Evolutionary conservation across 2,888 invertebrate species (phyloP), one percentile per base, ranked within the genome.

Genomic region (Melanophora roralis): DNA sequence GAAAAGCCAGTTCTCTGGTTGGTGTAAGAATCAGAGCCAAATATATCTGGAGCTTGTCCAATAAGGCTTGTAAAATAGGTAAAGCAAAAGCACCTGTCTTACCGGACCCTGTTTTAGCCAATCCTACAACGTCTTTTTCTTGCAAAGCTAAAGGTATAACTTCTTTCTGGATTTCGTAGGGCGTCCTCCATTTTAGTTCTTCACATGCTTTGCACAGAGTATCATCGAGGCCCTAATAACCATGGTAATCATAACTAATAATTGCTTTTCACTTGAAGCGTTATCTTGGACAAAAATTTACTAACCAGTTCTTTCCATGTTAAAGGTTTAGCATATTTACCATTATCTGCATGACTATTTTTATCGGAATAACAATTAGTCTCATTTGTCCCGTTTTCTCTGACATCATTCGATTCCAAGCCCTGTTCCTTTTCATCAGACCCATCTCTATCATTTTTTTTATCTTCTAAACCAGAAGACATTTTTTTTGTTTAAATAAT

Each of bases 81-180:
- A 99, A 89, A 0, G 98, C 98, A 91, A 99, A 99, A 0, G 99
- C 98, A 5, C 96, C 99, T 0, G 99, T 99, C 91, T 99, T 99
- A 1, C 96, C 86, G 92, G 90, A 83, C 92, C 96, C 96, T 74
- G 94, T 96, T 84, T 98, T 98, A 84, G 93, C 92, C 68, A 94
- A 88, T 0, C 93, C 91, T 71, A 92, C 91, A 2, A 91, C 89
- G 84, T 94, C 94, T 88, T 93, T 94, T 89, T 98, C 98, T 91
- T 95, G 92, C 43, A 99, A 89, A 0, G 98, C 97, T 1, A 97
- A 90, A 0, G 99, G 99, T 85, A 99, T 95, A 0, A 99, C 93
- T 91, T 99, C 98, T 79, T 92, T 93, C 89, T 99, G 99, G 85
- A 99, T 99, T 91, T 96, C 97, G 0, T 98, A 95, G 0, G 99